Base-by-base conservation (phyloP, 2,797 vertebrate species). In the Poeciliopsis paucimaculata region DNA sequence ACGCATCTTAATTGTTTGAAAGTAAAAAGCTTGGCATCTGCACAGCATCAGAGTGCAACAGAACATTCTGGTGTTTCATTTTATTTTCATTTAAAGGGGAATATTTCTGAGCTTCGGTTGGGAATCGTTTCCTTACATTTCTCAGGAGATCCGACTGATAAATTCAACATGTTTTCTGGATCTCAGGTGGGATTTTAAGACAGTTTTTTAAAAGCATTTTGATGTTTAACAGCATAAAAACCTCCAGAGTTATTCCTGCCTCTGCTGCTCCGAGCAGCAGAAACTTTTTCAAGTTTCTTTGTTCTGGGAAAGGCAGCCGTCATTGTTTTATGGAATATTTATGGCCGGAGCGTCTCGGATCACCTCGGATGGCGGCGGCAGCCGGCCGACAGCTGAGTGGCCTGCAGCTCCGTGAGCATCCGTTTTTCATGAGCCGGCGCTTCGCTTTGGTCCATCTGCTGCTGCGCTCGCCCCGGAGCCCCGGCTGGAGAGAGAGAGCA, bases 301-400 rank as follows among this genome's bases (percentile, higher is more conserved):
- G 16, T 57, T 64, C 43, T 45, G 12, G 51, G 70, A 82, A 49
- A 83, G 23, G 45, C 12, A 47, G 47, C 46, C 64, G 83, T 82
- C 77, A 64, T 66, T 43, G 73, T 79, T 82, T 81, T 66, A 89
- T 80, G 72, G 4, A 82, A 47, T 78, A 87, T 76, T 73, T 71
- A 71, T 71, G 66, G 20, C 64, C 72, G 64, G 75, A 84, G 81
- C 79, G 6, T 77, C 60, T 73, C 1, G 75, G 82, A 76, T 26
- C 82, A 74, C 64, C 79, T 84, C 36, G 18, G 64, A 66, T 71
- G 82, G 84, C 53, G 36, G 87, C 90, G 78, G 87, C 90, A 89
- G 89, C 86, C 85, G 85, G 87, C 87, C 49, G 85, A 88, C 92
- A 93, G 93, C 92, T 93, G 92, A 92, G 76, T 85, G 88, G 91